Evolutionary conservation across 2,797 vertebrate genomes (phyloP), one percentile per base, ranked within the genome.

Genomic region (Acipenser transmontanus): DNA sequence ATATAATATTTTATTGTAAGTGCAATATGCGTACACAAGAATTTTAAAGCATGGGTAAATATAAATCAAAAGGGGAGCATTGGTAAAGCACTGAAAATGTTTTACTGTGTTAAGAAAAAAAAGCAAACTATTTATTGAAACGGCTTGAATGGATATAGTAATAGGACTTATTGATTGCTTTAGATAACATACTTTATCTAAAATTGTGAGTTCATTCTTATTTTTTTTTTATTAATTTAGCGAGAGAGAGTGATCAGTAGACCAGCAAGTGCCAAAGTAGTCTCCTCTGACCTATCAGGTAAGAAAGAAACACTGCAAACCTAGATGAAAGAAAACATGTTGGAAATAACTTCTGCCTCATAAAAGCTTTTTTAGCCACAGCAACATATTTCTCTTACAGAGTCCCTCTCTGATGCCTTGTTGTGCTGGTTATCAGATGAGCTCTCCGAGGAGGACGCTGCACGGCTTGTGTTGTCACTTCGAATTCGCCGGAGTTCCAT

Each of bases 341-440:
- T 57, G 4, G 13, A 12, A 52, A 52, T 52, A 7, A 52, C 2
- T 52, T 52, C 50, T 52, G 12, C 6, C 6, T 52, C 34, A 34
- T 34, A 34, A 52, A 52, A 52, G 50, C 2, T 8, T 52, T 52
- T 34, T 34, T 34, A 34, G 4, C 34, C 34, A 34, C 2, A 0
- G 34, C 34, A 34, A 34, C 34, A 1, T 34, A 34, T 34, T 34
- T 34, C 34, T 34, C 71, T 67, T 10, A 47, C 83, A 92, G 91
- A 89, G 11, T 72, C 79, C 8, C 74, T 88, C 0, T 86, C 91
- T 67, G 89, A 94, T 71, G 85, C 83, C 57, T 69, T 94, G 72
- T 81, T 95, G 4, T 78, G 80, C 47, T 95, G 94, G 93, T 77
- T 96, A 64, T 89, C 93, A 0, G 84, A 80, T 47, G 88, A 95